Conservation (phyloP, 1,140 invertebrate species). For the Solenopsis invicta region DNA sequence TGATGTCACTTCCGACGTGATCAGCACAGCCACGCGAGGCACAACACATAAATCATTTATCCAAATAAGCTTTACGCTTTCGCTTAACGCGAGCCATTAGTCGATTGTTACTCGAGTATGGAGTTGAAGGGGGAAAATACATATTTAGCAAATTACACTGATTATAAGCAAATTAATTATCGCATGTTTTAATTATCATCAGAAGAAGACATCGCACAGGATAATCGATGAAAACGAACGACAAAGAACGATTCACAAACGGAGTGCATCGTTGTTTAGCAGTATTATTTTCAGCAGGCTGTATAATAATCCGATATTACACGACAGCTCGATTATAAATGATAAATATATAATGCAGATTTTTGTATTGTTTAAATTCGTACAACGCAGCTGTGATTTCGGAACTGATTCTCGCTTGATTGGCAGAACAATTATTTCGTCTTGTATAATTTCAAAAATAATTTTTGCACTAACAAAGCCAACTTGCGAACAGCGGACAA, state of each 20-base stretch:
- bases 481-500: constrained; percentile 21
- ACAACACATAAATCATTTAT: constrained; percentile 57
- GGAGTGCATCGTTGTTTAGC: neutral
- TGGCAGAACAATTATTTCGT: constrained; percentile 54
- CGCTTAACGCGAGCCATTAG: constrained; percentile 33
- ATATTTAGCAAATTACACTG: constrained; percentile 5
- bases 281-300: constrained; percentile 2
- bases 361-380: constrained; percentile 1
- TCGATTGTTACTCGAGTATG: constrained; percentile 33
- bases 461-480: constrained; percentile 30
- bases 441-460: constrained; percentile 17
- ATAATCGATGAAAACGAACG: constrained; percentile 20
- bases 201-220: constrained; percentile 24
- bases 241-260: constrained; percentile 1
- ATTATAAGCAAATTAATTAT: constrained; percentile 46
- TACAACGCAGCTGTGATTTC: neutral
- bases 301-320: constrained; percentile 3
- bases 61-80: constrained; percentile 48
- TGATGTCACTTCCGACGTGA: constrained; percentile 12
- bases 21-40: neutral
- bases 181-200: constrained; percentile 36
- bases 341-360: constrained; percentile 20
- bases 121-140: constrained; percentile 11
- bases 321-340: neutral
- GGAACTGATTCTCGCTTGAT: constrained; percentile 31